Conservation (phyloP, 2,888 invertebrate species). For the Dioctria linearis region DNA sequence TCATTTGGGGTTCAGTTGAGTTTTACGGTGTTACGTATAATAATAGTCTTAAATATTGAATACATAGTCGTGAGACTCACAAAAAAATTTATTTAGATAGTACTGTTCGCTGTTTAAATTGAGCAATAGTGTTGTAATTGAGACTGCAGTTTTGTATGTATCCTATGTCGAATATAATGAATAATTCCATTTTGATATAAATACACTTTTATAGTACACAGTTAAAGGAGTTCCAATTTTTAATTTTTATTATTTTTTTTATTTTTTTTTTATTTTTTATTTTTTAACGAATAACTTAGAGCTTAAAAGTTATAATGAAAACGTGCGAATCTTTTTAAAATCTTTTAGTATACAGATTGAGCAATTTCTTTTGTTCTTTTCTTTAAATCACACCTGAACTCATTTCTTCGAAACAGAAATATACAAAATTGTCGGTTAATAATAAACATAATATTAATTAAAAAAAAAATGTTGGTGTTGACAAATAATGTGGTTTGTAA, state of each 20-base stretch:
- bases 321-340: slow-evolving; percentile 25
- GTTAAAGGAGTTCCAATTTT: slow-evolving; percentile 35
- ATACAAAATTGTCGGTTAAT: neutral
- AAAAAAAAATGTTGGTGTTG: neutral
- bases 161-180: slow-evolving; percentile 43
- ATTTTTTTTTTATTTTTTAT: too few relatives aligned
- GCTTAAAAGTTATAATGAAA: slow-evolving; percentile 32
- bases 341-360: slow-evolving; percentile 23
- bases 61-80: slow-evolving; percentile 42
- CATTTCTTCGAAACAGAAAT: slow-evolving; percentile 5
- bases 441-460: neutral
- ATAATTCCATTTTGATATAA: slow-evolving; percentile 42
- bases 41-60: slow-evolving; percentile 42
- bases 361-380: slow-evolving; percentile 25
- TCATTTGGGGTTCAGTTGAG: slow-evolving; percentile 53
- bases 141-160: slow-evolving; percentile 42
- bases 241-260: neutral
- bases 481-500: slow-evolving; percentile 6
- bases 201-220: slow-evolving; percentile 35
- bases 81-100: slow-evolving; percentile 29
- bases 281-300: slow-evolving; percentile 37
- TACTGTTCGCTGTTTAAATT: slow-evolving; percentile 46
- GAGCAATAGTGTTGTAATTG: slow-evolving; percentile 50
- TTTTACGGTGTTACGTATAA: slow-evolving; percentile 35
- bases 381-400: slow-evolving; percentile 39